Evolutionary conservation across 2,888 invertebrate genomes (phyloP).

Genomic region (Syritta pipiens): DNA sequence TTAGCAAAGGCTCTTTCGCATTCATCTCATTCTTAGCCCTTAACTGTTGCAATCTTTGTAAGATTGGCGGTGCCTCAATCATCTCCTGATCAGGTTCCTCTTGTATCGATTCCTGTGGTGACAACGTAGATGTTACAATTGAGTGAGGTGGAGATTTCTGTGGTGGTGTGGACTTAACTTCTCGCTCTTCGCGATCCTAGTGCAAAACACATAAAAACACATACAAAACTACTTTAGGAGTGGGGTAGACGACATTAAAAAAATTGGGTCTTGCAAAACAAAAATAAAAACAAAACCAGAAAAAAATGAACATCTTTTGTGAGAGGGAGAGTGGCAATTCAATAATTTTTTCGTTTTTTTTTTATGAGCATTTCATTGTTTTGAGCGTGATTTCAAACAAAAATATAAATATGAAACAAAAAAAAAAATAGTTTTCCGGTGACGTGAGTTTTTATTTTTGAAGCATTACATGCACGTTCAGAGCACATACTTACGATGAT

Average conservation of each 20-base stretch:
- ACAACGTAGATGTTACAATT: slow-evolving; percentile 83
- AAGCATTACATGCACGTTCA: slow-evolving; percentile 41
- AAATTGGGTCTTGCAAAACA: slow-evolving; percentile 57
- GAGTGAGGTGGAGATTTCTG: slow-evolving; percentile 81
- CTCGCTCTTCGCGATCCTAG: slow-evolving; percentile 82
- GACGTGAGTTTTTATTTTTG: slow-evolving; percentile 20
- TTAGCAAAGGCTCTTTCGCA: slow-evolving; percentile 76
- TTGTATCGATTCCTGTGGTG: slow-evolving; percentile 80
- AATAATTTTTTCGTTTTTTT: slow-evolving; percentile 2
- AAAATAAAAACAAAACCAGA: slow-evolving; percentile 16
- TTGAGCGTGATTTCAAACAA: slow-evolving; percentile 28
- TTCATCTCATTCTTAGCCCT: slow-evolving; percentile 88
- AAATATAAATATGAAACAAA: slow-evolving; percentile 5
- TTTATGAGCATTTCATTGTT: slow-evolving; percentile 9
- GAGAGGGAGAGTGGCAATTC: too few relatives aligned
- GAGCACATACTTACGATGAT: slow-evolving; percentile 12
- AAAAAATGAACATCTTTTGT: slow-evolving; percentile 17
- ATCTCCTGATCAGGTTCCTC: slow-evolving; percentile 82
- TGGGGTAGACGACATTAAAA: slow-evolving; percentile 75
- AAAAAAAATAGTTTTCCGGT: neutral
- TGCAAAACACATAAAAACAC: slow-evolving; percentile 79
- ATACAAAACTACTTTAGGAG: slow-evolving; percentile 79
- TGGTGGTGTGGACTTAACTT: slow-evolving; percentile 78
- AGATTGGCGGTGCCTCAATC: slow-evolving; percentile 86
- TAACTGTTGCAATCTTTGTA: slow-evolving; percentile 87